Evolutionary conservation across 2,113 vertebrate genomes (phyloP).

Genomic region (Trematocara nigrifrons): DNA sequence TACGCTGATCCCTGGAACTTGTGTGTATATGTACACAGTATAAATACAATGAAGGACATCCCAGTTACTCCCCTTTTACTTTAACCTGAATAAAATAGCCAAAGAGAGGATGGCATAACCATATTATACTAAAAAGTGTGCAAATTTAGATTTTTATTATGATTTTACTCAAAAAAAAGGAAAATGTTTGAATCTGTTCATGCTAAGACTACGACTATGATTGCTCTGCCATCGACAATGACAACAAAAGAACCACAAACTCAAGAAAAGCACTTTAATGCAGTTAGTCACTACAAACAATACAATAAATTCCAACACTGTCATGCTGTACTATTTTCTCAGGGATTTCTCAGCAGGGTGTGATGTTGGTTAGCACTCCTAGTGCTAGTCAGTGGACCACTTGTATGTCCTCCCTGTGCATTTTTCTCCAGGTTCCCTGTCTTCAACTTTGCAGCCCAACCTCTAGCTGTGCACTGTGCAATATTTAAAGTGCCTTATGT

Average conservation of each 20-base stretch:
- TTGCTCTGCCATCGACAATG: not conserved
- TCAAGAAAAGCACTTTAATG: not conserved
- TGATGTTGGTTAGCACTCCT: not conserved
- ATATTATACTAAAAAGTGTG: not conserved
- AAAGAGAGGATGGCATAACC: not conserved
- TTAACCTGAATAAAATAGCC: not conserved
- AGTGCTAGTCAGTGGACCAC: not conserved
- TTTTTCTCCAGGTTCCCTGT: not conserved
- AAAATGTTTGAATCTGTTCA: not conserved
- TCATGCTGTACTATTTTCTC: slow-evolving; percentile 30
- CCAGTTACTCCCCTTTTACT: not conserved
- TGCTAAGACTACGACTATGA: not conserved
- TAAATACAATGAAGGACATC: not conserved
- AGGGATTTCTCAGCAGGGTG: slow-evolving; percentile 19
- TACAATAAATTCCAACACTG: not conserved
- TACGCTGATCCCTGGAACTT: not conserved
- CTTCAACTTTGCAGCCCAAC: not conserved
- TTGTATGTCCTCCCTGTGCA: not conserved
- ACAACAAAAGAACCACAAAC: not conserved
- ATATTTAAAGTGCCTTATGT: slow-evolving; percentile 37
- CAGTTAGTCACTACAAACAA: not conserved
- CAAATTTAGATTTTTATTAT: not conserved
- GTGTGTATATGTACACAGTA: not conserved
- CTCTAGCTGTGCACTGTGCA: not conserved
- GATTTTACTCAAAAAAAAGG: not conserved